These are phyloP conservation scores for Menura novaehollandiae DNA, from an alignment of 2,113 vertebrate species.

Conservation along the genomic window DNA sequence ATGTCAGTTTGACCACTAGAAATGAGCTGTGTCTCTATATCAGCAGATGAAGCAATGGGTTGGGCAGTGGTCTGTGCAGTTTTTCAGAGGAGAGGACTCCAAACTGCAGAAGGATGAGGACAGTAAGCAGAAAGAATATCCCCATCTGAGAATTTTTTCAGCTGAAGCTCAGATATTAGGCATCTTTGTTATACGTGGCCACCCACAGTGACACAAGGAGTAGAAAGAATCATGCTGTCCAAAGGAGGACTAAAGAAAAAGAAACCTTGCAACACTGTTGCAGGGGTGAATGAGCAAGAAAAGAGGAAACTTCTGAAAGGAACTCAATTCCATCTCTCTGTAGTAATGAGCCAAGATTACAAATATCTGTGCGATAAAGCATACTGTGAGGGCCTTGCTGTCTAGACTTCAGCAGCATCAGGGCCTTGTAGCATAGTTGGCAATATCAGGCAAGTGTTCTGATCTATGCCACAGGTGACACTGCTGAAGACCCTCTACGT, in stretches of 20 bases:
- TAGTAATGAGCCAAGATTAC: neutral
- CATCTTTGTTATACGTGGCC: neutral
- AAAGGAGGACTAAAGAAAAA: neutral
- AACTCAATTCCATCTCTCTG: neutral
- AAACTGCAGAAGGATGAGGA: neutral
- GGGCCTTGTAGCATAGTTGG: neutral
- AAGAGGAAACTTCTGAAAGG: neutral
- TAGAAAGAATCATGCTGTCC: neutral
- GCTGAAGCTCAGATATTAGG: neutral
- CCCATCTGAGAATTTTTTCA: neutral
- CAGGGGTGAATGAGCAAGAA: neutral
- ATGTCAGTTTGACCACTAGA: neutral
- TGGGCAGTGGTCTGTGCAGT: neutral
- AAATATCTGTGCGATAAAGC: neutral
- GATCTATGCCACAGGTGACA: neutral
- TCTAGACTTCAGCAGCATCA: neutral
- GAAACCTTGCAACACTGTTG: neutral
- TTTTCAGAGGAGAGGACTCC: neutral
- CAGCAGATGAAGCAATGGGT: neutral
- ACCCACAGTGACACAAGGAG: neutral
- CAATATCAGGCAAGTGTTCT: neutral
- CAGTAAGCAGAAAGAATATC: neutral
- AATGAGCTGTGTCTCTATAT: neutral
- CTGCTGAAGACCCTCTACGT: neutral
- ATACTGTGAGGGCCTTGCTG: neutral